Conservation (phyloP, 2,113 vertebrate species). For the Tretioscincus oriximinensis region DNA sequence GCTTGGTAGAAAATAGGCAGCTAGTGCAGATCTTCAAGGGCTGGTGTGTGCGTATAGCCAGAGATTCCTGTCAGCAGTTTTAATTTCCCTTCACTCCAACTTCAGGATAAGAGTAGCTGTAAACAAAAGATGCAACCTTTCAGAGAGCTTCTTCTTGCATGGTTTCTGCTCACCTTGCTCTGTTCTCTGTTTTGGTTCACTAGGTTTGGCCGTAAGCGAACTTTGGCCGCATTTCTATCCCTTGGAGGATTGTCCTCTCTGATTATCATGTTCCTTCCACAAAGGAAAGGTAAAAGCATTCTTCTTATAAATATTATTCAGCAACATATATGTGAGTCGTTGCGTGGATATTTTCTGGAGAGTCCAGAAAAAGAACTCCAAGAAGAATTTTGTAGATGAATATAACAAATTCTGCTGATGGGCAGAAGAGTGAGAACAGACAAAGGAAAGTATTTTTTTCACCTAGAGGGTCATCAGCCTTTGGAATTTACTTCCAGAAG, state of each 20-base stretch:
- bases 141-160: background rate
- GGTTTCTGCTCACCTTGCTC: constrained; percentile 7
- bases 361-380: background rate
- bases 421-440: no score
- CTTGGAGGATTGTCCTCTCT: constrained; percentile 78
- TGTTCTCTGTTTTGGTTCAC: constrained; percentile 3
- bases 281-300: constrained; percentile 73
- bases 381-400: background rate
- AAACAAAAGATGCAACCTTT: no score
- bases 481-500: no score
- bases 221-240: constrained; percentile 71
- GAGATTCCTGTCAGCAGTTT: no score
- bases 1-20: no score
- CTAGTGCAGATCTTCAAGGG: no score
- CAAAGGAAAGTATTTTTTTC: no score
- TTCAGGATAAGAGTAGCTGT: no score
- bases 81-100: no score
- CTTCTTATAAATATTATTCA: background rate
- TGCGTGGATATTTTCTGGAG: background rate
- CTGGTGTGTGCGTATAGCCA: no score
- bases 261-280: constrained; percentile 77
- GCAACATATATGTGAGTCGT: background rate
- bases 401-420: no score
- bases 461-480: no score
- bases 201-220: constrained; percentile 79